A percentile compares a stretch with the other conserved stretches of the same genome.
phyloP scores from a whole-genome alignment of 1,140 invertebrate species.

The Diorhabda elongata region DNA sequence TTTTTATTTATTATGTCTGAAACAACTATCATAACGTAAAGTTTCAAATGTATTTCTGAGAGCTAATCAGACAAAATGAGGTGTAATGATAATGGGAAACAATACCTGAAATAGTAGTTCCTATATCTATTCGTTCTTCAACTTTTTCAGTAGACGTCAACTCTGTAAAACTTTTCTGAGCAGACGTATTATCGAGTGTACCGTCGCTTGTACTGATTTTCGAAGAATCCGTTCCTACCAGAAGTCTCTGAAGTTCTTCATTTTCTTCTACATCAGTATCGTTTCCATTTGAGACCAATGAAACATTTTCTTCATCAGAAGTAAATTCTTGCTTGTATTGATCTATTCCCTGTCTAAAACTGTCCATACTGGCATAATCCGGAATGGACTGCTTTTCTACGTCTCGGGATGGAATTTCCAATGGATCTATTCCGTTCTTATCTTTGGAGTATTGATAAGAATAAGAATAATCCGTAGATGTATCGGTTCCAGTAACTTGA shows the following conservation, averaged over 20 bases:
- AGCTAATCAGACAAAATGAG: too few relatives aligned
- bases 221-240: too few relatives aligned
- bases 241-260: background rate
- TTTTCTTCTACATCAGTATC: background rate
- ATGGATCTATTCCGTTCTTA: background rate
- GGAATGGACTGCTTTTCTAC: conserved; percentile 39
- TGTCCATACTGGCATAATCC: conserved; percentile 40
- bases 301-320: background rate
- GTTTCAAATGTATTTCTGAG: too few relatives aligned
- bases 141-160: background rate
- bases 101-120: background rate
- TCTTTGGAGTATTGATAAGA: conserved; percentile 39
- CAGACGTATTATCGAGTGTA: background rate
- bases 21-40: too few relatives aligned
- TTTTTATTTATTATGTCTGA: too few relatives aligned
- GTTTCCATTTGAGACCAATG: background rate
- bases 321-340: background rate
- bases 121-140: background rate
- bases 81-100: too few relatives aligned
- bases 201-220: too few relatives aligned
- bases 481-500: conserved; percentile 10
- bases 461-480: conserved; percentile 34
- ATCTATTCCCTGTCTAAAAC: conserved; percentile 26
- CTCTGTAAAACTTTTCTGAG: background rate
- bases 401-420: conserved; percentile 29